Percentiles rank a stretch among this genome's conserved stretches.
These are phyloP conservation scores for Sinocyclocheilus rhinocerous DNA, from an alignment of 2,113 vertebrate species.

Conservation along the genomic window DNA sequence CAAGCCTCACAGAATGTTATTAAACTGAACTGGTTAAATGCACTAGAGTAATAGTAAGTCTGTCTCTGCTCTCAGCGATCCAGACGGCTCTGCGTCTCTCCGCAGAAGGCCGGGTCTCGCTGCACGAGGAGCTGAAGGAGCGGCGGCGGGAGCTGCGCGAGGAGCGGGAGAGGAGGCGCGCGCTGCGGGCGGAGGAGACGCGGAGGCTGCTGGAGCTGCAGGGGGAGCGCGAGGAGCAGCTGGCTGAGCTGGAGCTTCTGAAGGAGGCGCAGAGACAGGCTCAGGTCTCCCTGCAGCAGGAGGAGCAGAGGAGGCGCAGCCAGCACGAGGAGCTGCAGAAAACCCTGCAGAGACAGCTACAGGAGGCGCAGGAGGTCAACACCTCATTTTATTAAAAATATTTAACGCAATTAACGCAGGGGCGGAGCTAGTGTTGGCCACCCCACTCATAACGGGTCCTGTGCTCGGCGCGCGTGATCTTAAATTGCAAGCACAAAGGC, in stretches of 20 bases:
- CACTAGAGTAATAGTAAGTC: too few relatives aligned
- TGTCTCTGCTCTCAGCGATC: constrained; percentile 77
- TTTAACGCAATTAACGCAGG: too few relatives aligned
- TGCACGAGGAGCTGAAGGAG: constrained; percentile 92
- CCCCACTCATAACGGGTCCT: too few relatives aligned
- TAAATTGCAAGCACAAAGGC: too few relatives aligned
- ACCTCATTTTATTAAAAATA: too few relatives aligned
- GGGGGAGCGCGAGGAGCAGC: constrained; percentile 89
- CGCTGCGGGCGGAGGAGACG: constrained; percentile 87
- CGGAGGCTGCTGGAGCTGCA: constrained; percentile 87
- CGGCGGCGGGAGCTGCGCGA: constrained; percentile 88
- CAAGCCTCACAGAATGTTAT: too few relatives aligned
- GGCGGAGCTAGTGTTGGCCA: too few relatives aligned
- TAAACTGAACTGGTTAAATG: too few relatives aligned
- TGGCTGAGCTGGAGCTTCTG: constrained; percentile 89
- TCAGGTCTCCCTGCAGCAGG: constrained; percentile 83
- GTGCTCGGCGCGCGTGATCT: too few relatives aligned
- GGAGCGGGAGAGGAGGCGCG: constrained; percentile 82
- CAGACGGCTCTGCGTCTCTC: constrained; percentile 89
- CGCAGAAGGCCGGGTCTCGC: constrained; percentile 85
- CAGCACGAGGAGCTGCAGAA: constrained; percentile 91
- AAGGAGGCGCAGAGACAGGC: constrained; percentile 91
- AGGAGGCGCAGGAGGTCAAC: constrained; percentile 87
- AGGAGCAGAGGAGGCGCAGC: constrained; percentile 84
- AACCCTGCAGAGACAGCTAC: constrained; percentile 85